Evolutionary conservation across 2,888 invertebrate species (phyloP).

Genomic region (Drosophila trichaetosa): DNA sequence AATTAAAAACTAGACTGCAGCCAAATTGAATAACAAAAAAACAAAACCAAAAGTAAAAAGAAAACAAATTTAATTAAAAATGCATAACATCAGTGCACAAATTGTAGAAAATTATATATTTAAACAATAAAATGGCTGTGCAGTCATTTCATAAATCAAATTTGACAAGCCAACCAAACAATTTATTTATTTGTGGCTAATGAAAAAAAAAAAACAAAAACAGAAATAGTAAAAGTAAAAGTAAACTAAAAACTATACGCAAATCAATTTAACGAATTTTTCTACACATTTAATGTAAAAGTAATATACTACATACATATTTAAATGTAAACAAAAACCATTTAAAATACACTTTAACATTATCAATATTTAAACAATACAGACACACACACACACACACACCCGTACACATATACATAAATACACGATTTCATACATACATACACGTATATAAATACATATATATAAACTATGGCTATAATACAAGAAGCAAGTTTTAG

Average conservation of each 20-base stretch:
- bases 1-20: slow-evolving; percentile 77
- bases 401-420: slow-evolving; percentile 17
- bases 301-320: slow-evolving; percentile 52
- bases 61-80: slow-evolving; percentile 19
- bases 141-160: slow-evolving; percentile 56
- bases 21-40: slow-evolving; percentile 60
- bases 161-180: slow-evolving; percentile 59
- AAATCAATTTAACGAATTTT: slow-evolving; percentile 80
- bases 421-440: slow-evolving; percentile 29
- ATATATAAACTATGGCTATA: slow-evolving; percentile 45
- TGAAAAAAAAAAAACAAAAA: slow-evolving; percentile 7
- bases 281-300: slow-evolving; percentile 79
- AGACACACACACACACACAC: slow-evolving; percentile 18
- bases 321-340: slow-evolving; percentile 46
- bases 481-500: slow-evolving; percentile 48
- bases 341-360: slow-evolving; percentile 44
- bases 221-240: slow-evolving; percentile 18
- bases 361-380: slow-evolving; percentile 38
- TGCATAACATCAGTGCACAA: slow-evolving; percentile 73
- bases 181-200: slow-evolving; percentile 68
- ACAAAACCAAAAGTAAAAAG: slow-evolving; percentile 19
- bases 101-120: slow-evolving; percentile 61
- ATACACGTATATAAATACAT: slow-evolving; percentile 26
- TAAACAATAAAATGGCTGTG: slow-evolving; percentile 54
- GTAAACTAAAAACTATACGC: slow-evolving; percentile 61